phyloP scores from a whole-genome alignment of 1,140 invertebrate genomes.

The Macrotrachela quadricornifera region DNA sequence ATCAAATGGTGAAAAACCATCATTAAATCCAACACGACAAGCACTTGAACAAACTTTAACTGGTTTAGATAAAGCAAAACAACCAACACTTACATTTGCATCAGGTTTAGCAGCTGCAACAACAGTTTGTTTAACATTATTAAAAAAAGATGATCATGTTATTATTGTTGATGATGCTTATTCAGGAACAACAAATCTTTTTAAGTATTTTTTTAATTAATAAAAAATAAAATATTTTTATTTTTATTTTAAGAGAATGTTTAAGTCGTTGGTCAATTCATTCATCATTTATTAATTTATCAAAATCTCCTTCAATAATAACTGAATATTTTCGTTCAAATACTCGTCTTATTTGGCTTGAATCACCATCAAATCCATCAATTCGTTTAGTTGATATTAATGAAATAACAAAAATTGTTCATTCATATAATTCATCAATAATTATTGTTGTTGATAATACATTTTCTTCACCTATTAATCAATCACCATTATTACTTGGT shows the following conservation, averaged over 20 bases:
- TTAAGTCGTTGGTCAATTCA: background rate
- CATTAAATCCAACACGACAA: constrained; percentile 61
- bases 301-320: constrained; percentile 50
- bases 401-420: constrained; percentile 43
- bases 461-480: constrained; percentile 46
- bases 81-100: constrained; percentile 53
- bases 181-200: constrained; percentile 76
- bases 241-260: background rate
- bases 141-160: constrained; percentile 68
- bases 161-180: constrained; percentile 79
- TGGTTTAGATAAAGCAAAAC: constrained; percentile 63
- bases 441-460: constrained; percentile 87
- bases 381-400: constrained; percentile 73
- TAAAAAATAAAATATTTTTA: background rate
- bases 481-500: constrained; percentile 58
- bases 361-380: constrained; percentile 89
- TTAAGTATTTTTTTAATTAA: constrained; percentile 64
- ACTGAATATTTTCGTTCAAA: too few relatives aligned
- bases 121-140: constrained; percentile 42
- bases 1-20: too few relatives aligned
- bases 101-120: constrained; percentile 70
- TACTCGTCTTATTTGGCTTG: constrained; percentile 59
- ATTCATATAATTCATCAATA: constrained; percentile 36
- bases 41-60: constrained; percentile 71
- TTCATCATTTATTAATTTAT: constrained; percentile 33